phyloP scores from a whole-genome alignment of 1,140 invertebrate genomes.

The Drosophila micromelanica region DNA sequence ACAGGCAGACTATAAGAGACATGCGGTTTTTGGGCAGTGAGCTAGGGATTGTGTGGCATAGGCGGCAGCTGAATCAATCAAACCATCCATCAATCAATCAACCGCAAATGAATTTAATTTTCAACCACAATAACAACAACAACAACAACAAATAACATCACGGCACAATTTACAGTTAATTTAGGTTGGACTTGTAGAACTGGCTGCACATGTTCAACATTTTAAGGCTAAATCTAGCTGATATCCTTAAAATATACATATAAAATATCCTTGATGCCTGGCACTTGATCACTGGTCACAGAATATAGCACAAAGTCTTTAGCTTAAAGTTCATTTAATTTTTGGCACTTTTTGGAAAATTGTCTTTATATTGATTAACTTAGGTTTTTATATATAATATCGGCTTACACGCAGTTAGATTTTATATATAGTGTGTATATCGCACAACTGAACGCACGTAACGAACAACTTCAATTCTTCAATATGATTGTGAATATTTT shows the following conservation, averaged over 20 bases:
- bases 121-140: constrained; percentile 33
- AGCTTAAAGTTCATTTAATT: constrained; percentile 19
- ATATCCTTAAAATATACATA: constrained; percentile 10
- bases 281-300: constrained; percentile 23
- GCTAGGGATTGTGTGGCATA: constrained; percentile 11
- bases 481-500: constrained; percentile 82
- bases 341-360: not conserved
- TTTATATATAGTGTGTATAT: constrained; percentile 6
- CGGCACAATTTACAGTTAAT: constrained; percentile 50
- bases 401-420: constrained; percentile 22
- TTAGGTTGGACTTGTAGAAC: constrained; percentile 4
- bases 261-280: constrained; percentile 28
- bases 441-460: constrained; percentile 50
- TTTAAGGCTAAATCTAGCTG: not conserved
- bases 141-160: constrained; percentile 29
- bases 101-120: constrained; percentile 76
- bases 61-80: constrained; percentile 68
- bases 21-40: constrained; percentile 8
- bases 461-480: constrained; percentile 70
- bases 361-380: constrained; percentile 6
- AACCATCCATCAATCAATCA: constrained; percentile 81
- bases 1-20: constrained; percentile 21
- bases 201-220: not conserved
- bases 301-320: constrained; percentile 22
- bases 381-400: not conserved